A percentile compares a stretch with the other conserved stretches of the same genome.
These are phyloP conservation scores for Exocentrus adspersus DNA, from an alignment of 2,888 invertebrate species.

Conservation along the genomic window DNA sequence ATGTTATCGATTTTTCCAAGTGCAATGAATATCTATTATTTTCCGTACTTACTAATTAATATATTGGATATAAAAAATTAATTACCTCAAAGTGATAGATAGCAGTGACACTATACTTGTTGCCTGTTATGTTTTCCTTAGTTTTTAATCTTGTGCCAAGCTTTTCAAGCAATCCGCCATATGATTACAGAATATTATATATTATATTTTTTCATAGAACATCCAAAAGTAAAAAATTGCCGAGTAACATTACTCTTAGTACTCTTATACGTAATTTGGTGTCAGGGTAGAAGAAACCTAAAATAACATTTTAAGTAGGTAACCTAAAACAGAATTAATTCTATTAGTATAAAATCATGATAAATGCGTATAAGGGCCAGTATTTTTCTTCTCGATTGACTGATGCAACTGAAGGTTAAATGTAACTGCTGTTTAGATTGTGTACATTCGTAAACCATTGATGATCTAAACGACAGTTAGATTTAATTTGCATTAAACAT, in stretches of 20 bases:
- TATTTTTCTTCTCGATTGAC: too few species aligned
- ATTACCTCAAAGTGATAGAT: constrained; percentile 22
- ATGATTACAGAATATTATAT: constrained; percentile 45
- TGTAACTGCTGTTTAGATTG: too few species aligned
- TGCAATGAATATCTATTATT: constrained; percentile 20
- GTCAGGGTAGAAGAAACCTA: constrained; percentile 77
- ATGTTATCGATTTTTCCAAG: background rate
- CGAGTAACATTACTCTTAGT: constrained; percentile 71
- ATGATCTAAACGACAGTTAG: too few species aligned
- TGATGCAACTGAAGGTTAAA: too few species aligned
- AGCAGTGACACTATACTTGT: constrained; percentile 19
- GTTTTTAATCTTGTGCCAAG: constrained; percentile 55
- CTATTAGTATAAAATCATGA: constrained; percentile 35
- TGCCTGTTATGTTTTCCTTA: constrained; percentile 41
- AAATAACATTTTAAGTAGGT: constrained; percentile 58
- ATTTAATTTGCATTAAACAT: too few species aligned
- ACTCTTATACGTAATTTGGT: constrained; percentile 89
- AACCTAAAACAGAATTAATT: constrained; percentile 52
- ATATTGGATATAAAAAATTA: background rate
- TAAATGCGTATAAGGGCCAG: constrained; percentile 43
- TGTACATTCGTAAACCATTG: too few species aligned
- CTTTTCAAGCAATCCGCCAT: constrained; percentile 51
- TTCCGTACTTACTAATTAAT: constrained; percentile 24
- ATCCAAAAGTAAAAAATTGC: constrained; percentile 57
- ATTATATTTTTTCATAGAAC: constrained; percentile 52